Base-by-base conservation (phyloP, 2,888 invertebrate genomes). In the Temnothorax rugatulus region DNA sequence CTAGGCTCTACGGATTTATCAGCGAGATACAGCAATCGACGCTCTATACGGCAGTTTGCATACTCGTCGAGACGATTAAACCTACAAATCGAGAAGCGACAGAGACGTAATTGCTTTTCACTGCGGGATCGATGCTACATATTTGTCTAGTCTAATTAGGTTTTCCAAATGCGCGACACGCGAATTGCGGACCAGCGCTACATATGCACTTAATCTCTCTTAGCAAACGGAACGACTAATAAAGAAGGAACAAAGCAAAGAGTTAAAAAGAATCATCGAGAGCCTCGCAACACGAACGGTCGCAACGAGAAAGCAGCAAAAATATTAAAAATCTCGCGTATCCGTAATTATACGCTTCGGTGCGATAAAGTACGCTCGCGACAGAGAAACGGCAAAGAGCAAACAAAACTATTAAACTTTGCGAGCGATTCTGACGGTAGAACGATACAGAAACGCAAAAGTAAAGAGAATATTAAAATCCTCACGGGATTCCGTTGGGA, bases 61-160 rank as follows among this genome's bases (percentile, higher is more conserved):
- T 84, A 83, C 83, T 82, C 86, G 84, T 88, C 86, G 87, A 84
- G 88, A 86, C 88, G 83, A 75, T 86, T 85, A 85, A 87, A 79
- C 76, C 50, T 68, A 82, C 73, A 77, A 82, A 77, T 64, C 66
- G 82, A 83, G 82, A 84, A 89, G 85, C 83, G 81, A 83, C 86
- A 88, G 69, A 79, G 84, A 76, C 86, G 83, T 88, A 91, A 91
- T 90, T 89, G 91, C 85, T 88, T 90, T 91, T 90, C 84, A 83
- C 54, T 66, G 75, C 50, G 87, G 86, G 84, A 87, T 90, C 89
- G 90, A 87, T 85, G 88, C 59, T 64, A 85, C 84, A 64, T 86
- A 85, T 90, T 85, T 84, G 84, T 81, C 84, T 89, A 84, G 84
- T 82, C 87, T 93, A 92, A 92, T 92, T 92, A 92, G 89, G 90